Evolutionary conservation across 2,888 invertebrate genomes (phyloP).

Genomic region (Camponotus fellah): DNA sequence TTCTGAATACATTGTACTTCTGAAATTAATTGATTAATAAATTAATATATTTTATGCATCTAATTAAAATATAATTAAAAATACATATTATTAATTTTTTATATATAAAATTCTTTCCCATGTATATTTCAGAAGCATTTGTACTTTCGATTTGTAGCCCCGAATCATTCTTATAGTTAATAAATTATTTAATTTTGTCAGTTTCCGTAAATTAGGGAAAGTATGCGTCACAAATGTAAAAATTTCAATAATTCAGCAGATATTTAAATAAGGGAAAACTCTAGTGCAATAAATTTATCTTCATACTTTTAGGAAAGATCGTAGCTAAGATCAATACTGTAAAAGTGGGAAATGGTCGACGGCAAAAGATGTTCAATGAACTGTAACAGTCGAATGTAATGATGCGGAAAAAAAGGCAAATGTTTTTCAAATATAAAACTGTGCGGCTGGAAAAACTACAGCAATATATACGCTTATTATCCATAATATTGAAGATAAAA

Average conservation of each 20-base stretch:
- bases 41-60: background rate
- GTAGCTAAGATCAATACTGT: conserved; percentile 24
- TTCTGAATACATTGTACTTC: conserved; percentile 25
- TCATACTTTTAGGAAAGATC: conserved; percentile 6
- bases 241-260: conserved; percentile 5
- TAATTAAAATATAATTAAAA: background rate
- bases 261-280: conserved; percentile 6
- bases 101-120: background rate
- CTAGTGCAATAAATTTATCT: conserved; percentile 17
- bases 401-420: conserved; percentile 39
- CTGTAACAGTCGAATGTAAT: conserved; percentile 46
- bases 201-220: conserved; percentile 12
- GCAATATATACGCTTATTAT: background rate
- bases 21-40: background rate
- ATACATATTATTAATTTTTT: background rate
- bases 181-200: conserved; percentile 1
- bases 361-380: conserved; percentile 39
- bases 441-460: conserved; percentile 15
- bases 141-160: background rate
- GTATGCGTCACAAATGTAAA: conserved; percentile 11
- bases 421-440: conserved; percentile 42
- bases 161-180: background rate
- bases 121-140: background rate
- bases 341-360: conserved; percentile 14
- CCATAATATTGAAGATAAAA: background rate